phyloP scores from a whole-genome alignment of 92 coral and sea anemone genomes.

The Plumapathes pennacea region DNA sequence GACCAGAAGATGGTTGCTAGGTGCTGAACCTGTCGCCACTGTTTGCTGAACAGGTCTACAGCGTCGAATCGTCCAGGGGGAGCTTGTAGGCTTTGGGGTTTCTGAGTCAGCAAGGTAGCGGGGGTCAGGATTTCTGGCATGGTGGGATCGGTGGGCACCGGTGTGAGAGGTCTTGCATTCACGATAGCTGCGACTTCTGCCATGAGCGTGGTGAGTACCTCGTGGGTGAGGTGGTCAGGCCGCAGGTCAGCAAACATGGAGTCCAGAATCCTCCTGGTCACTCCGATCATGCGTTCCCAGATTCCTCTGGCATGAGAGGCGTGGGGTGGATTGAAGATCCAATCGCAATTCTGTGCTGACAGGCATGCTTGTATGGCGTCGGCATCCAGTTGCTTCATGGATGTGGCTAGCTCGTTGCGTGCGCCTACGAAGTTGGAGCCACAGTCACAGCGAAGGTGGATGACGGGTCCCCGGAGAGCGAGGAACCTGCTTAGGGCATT shows the following conservation, averaged over 20 bases:
- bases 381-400: constrained; percentile 1
- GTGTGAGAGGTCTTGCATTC: constrained; percentile 12
- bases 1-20: constrained; percentile 7
- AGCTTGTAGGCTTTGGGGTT: constrained; percentile 3
- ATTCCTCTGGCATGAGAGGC: constrained; percentile 12
- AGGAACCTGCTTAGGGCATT: constrained; percentile 5
- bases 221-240: constrained; percentile 12
- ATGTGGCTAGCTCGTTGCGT: constrained; percentile 10
- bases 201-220: constrained; percentile 16
- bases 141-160: constrained; percentile 7
- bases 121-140: constrained; percentile 22
- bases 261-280: constrained; percentile 14
- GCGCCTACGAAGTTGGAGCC: constrained; percentile 27
- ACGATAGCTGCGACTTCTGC: constrained; percentile 13
- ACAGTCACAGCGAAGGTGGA: constrained; percentile 18
- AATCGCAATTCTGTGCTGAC: constrained; percentile 1
- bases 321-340: constrained; percentile 20
- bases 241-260: constrained; percentile 2
- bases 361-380: constrained; percentile 2
- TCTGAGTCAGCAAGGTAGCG: constrained; percentile 22
- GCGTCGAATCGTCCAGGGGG: neutral
- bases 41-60: constrained; percentile 3
- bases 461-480: constrained; percentile 17
- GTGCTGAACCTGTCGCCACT: neutral
- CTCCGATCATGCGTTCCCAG: constrained; percentile 15